Evolutionary conservation across 2,797 vertebrate genomes (phyloP), one percentile per base, ranked within the genome.

Genomic region (Pitangus sulphuratus): DNA sequence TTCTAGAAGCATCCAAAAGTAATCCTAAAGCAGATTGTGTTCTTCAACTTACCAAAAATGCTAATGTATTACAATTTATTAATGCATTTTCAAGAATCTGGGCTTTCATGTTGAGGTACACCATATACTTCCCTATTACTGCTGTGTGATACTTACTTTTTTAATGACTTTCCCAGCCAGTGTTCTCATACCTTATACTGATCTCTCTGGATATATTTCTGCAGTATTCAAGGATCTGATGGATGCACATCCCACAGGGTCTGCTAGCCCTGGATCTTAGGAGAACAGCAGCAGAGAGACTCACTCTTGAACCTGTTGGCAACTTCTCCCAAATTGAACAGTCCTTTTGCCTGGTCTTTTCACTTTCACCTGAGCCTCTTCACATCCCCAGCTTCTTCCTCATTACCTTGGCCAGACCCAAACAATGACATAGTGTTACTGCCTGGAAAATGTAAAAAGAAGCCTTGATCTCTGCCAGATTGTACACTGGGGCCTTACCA

Each of bases 331-430:
- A 62, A 16, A 60, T 4, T 28, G 24, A 69, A 16, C 9, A 1
- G 2, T 50, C 20, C 5, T 60, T 15, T 54, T 45, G 12, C 16
- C 53, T 77, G 35, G 19, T 4, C 17, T 77, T 86, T 64, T 54
- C 31, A 70, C 2, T 28, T 65, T 37, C 22, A 7, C 17, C 31
- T 37, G 35, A 75, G 21, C 2, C 17, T 4, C 17, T 89, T 58
- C 54, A 31, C 3, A 2, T 35, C 14, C 15, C 7, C 24, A 50
- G 15, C 2, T 68, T 89, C 25, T 37, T 77, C 11, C 7, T 3
- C 0, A 0, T 26, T 35, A 11, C 11, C 31, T 64, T 1, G 2
- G 8, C 6, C 24, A 77, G 15, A 56, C 5, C 4, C 9, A 31
- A 53, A 24, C 2, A 66, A 14, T 14, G 7, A 69, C 8, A 37